phyloP scores from a whole-genome alignment of 2,888 invertebrate species.

The Eugnorisma glareosa region DNA sequence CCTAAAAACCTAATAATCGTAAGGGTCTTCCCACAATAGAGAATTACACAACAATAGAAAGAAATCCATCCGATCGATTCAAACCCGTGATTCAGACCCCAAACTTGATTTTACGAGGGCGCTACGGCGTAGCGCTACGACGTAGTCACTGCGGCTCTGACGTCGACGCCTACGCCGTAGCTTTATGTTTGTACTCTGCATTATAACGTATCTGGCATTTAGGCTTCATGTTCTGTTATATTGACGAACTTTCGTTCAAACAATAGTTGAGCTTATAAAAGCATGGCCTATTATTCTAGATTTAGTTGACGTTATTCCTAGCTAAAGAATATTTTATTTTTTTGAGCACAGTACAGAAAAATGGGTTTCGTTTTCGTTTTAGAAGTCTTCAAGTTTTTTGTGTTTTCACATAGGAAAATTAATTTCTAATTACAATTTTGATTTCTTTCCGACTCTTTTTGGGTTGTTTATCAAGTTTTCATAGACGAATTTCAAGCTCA shows the following conservation, averaged over 20 bases:
- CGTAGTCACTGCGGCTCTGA: conserved; percentile 52
- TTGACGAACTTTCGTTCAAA: conserved; percentile 18
- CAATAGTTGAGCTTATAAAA: conserved; percentile 29
- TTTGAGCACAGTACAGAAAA: not conserved
- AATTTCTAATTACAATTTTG: not conserved
- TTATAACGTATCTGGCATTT: conserved; percentile 53
- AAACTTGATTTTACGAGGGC: conserved; percentile 21
- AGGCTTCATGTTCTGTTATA: conserved; percentile 22
- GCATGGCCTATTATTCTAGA: conserved; percentile 24
- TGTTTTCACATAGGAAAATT: not conserved
- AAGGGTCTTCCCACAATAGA: not conserved
- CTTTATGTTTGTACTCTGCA: conserved; percentile 33
- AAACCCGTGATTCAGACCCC: conserved; percentile 25
- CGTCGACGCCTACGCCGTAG: conserved; percentile 68
- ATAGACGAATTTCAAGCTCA: not conserved
- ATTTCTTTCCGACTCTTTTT: not conserved
- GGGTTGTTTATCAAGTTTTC: not conserved
- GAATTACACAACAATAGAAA: conserved; percentile 14
- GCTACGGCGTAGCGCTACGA: conserved; percentile 68
- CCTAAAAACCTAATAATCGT: not conserved
- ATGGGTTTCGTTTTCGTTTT: not conserved
- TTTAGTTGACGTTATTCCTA: conserved; percentile 18
- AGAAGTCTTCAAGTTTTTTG: not conserved
- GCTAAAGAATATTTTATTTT: not conserved
- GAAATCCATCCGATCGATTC: conserved; percentile 22